phyloP scores from a whole-genome alignment of 2,797 vertebrate genomes.

The Acridotheres tristis region DNA sequence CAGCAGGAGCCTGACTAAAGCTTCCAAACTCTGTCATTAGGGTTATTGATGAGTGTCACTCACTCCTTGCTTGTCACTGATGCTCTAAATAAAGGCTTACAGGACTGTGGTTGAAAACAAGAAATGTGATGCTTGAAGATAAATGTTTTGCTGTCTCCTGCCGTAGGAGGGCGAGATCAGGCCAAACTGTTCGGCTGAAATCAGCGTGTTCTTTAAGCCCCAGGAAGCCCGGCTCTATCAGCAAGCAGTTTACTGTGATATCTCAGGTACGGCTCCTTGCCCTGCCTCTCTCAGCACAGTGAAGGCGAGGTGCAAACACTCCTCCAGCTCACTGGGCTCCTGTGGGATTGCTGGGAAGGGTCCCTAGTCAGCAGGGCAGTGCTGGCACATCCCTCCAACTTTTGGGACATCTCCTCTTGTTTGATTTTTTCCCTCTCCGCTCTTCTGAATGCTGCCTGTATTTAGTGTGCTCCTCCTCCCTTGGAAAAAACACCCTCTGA shows the following conservation, averaged over 20 bases:
- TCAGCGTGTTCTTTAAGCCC: constrained; percentile 85
- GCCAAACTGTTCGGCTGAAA: constrained; percentile 79
- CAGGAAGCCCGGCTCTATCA: constrained; percentile 81
- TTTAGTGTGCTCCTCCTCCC: neutral
- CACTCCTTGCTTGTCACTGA: neutral
- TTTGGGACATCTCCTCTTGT: neutral
- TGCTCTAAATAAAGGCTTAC: neutral
- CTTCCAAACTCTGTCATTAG: neutral
- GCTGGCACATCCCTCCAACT: neutral
- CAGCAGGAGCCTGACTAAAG: neutral
- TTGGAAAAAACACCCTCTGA: neutral
- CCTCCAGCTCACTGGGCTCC: neutral
- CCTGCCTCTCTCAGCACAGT: neutral
- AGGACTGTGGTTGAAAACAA: neutral
- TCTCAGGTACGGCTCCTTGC: constrained; percentile 80
- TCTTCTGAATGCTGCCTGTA: neutral
- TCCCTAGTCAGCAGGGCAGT: neutral
- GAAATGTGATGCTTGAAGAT: neutral
- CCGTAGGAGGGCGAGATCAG: constrained; percentile 87
- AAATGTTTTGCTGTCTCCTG: constrained; percentile 33
- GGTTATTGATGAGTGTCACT: neutral
- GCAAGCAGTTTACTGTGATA: constrained; percentile 81
- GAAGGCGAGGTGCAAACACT: fast-evolving
- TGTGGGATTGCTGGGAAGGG: neutral
- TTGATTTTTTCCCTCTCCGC: neutral